Percentiles rank a stretch among this genome's conserved stretches.
These are phyloP conservation scores for Arrhamphus sclerolepis DNA, from an alignment of 2,797 vertebrate species.

Conservation along the genomic window DNA sequence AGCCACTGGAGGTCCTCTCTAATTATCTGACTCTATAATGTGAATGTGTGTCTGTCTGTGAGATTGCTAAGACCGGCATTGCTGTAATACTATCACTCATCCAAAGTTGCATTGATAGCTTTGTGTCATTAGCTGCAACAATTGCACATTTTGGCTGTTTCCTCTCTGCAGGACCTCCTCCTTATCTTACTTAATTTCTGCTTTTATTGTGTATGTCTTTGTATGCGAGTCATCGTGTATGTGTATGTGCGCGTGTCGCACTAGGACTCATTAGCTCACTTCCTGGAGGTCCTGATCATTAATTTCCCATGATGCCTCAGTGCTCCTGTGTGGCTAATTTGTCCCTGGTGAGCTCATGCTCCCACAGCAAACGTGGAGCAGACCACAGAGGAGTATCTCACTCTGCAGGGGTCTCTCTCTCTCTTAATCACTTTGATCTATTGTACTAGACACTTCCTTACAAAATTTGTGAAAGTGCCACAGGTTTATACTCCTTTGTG, in stretches of 20 bases:
- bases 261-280: constrained; percentile 79
- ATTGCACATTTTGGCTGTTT: constrained; percentile 43
- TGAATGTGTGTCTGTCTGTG: constrained; percentile 19
- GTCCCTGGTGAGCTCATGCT: constrained; percentile 67
- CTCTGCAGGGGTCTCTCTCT: constrained; percentile 39
- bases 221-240: constrained; percentile 29
- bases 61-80: constrained; percentile 26
- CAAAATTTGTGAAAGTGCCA: constrained; percentile 39
- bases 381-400: constrained; percentile 50
- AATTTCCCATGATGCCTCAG: constrained; percentile 81
- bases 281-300: constrained; percentile 80
- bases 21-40: constrained; percentile 66
- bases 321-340: constrained; percentile 77
- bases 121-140: constrained; percentile 57
- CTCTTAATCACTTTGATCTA: constrained; percentile 49
- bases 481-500: constrained; percentile 48
- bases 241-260: constrained; percentile 32
- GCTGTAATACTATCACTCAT: constrained; percentile 60
- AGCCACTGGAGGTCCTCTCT: constrained; percentile 75
- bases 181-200: constrained; percentile 25
- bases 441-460: constrained; percentile 34
- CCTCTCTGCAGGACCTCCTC: constrained; percentile 33
- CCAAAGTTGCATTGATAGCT: constrained; percentile 52
- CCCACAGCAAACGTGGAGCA: constrained; percentile 53
- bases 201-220: constrained; percentile 42